These are phyloP conservation scores for Atrichornis clamosus DNA, from an alignment of 2,113 vertebrate genomes.

Conservation along the genomic window DNA sequence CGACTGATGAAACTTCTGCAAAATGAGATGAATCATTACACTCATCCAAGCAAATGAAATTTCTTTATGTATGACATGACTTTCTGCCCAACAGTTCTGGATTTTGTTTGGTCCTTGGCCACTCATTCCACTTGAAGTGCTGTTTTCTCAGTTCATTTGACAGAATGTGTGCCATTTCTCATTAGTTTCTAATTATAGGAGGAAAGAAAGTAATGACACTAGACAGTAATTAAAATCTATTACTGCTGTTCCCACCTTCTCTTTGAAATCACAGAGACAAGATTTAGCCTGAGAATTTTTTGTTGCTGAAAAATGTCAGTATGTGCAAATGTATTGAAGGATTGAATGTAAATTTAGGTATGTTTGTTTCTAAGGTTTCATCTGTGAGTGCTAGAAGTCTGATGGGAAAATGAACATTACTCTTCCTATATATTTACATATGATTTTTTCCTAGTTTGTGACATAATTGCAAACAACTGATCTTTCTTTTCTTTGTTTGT, in stretches of 20 bases:
- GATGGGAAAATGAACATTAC: background rate
- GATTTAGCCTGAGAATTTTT: background rate
- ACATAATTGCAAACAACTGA: background rate
- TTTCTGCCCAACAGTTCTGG: background rate
- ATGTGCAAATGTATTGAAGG: background rate
- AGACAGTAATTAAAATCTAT: conserved; percentile 36
- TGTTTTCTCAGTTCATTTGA: conserved; percentile 28
- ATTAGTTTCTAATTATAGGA: conserved; percentile 51
- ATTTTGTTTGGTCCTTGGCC: background rate
- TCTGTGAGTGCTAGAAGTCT: background rate
- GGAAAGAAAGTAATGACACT: conserved; percentile 17
- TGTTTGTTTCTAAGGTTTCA: background rate
- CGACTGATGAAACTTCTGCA: background rate
- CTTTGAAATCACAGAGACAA: background rate
- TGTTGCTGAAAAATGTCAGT: background rate
- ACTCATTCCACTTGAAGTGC: background rate
- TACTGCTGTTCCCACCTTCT: conserved; percentile 7
- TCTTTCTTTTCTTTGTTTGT: background rate
- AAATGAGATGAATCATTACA: background rate
- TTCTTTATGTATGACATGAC: background rate
- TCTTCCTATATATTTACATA: background rate
- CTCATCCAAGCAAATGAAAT: background rate
- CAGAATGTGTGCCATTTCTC: conserved; percentile 27
- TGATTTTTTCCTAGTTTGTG: background rate
- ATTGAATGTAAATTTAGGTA: background rate